Conservation (phyloP, 2,797 vertebrate species). For the Hyperoplus immaculatus region DNA sequence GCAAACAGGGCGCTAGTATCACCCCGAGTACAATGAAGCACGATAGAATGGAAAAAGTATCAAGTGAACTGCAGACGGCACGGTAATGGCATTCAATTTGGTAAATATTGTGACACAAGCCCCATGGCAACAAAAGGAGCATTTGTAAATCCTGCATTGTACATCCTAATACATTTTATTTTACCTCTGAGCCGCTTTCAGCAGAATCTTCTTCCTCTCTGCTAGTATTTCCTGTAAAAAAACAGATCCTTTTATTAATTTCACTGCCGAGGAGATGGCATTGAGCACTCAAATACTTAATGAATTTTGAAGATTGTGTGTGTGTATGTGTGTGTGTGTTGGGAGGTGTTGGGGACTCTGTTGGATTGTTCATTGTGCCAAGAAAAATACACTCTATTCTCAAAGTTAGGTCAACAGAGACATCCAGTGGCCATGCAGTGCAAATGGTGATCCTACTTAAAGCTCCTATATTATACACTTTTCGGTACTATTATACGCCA, state of each 20-base stretch:
- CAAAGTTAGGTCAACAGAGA: constrained; percentile 67
- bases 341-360: neutral
- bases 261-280: constrained; percentile 50
- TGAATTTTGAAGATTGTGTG: constrained; percentile 48
- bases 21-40: constrained; percentile 37
- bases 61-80: constrained; percentile 35
- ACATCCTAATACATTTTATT: constrained; percentile 30
- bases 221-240: constrained; percentile 85
- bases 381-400: constrained; percentile 2
- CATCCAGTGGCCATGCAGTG: constrained; percentile 70
- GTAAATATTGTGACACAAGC: constrained; percentile 34
- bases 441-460: neutral
- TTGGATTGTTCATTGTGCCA: constrained; percentile 10
- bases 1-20: constrained; percentile 40
- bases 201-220: constrained; percentile 87
- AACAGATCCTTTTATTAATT: constrained; percentile 40
- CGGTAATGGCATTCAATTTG: constrained; percentile 36
- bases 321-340: no score
- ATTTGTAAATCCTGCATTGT: constrained; percentile 12
- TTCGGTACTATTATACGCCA: no score
- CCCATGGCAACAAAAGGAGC: constrained; percentile 25
- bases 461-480: no score
- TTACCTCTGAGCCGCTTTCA: constrained; percentile 92
- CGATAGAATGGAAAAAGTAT: constrained; percentile 19
- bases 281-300: constrained; percentile 47